phyloP scores from a whole-genome alignment of 2,113 vertebrate species.

The Hucho hucho region DNA sequence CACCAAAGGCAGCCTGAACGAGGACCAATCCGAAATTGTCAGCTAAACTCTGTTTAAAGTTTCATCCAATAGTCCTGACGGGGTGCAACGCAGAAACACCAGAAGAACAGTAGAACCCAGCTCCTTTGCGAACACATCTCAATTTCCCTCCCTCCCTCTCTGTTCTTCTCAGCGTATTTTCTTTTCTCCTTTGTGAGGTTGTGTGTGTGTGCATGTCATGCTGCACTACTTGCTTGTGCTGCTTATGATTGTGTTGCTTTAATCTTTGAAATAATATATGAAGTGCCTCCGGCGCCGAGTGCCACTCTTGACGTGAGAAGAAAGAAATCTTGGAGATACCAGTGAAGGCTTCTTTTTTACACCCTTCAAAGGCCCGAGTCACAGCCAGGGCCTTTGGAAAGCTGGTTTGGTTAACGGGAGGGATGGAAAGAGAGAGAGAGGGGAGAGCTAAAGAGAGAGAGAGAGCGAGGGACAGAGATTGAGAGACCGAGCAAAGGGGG shows the following conservation, averaged over 20 bases:
- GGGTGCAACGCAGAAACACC: constrained; percentile 32
- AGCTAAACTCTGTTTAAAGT: constrained; percentile 31
- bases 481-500: constrained; percentile 21
- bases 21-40: constrained; percentile 1
- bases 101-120: constrained; percentile 9
- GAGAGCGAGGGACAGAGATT: constrained; percentile 14
- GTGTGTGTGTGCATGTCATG: constrained; percentile 16
- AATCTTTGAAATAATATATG: constrained; percentile 61
- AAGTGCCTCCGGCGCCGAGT: constrained; percentile 44
- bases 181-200: not conserved
- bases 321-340: constrained; percentile 57
- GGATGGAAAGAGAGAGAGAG: constrained; percentile 16
- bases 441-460: not conserved
- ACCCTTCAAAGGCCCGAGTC: constrained; percentile 59
- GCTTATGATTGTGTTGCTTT: constrained; percentile 52
- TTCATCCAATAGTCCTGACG: constrained; percentile 16
- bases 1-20: not conserved
- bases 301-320: constrained; percentile 51
- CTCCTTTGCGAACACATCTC: constrained; percentile 13
- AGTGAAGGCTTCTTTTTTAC: constrained; percentile 30
- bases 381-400: constrained; percentile 38
- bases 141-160: not conserved
- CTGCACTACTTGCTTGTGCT: constrained; percentile 38
- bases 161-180: not conserved
- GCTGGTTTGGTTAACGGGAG: constrained; percentile 22